Evolutionary conservation across 2,113 vertebrate species (phyloP).

Genomic region (Callionymus lyra): DNA sequence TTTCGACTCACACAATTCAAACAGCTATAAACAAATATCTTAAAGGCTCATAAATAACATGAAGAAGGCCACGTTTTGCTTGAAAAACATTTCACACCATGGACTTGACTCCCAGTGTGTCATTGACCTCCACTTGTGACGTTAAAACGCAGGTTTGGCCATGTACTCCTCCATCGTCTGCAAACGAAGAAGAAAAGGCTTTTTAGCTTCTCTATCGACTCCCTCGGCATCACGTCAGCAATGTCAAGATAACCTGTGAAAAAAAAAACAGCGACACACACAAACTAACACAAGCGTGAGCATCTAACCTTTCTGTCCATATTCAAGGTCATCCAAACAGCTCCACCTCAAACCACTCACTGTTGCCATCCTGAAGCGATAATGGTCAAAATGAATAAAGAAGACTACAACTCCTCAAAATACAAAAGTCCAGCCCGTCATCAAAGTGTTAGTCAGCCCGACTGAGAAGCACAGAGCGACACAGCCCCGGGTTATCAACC

Average conservation of each 20-base stretch:
- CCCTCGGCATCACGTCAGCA: conserved; percentile 29
- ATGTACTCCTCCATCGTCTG: conserved; percentile 75
- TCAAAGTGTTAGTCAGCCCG: conserved; percentile 48
- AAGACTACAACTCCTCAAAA: conserved; percentile 36
- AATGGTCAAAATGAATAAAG: conserved; percentile 58
- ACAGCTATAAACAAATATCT: too few species aligned
- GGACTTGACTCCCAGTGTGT: too few species aligned
- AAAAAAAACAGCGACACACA: conserved; percentile 37
- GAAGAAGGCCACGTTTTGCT: conserved; percentile 4
- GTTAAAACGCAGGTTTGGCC: conserved; percentile 72
- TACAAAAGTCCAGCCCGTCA: conserved; percentile 24
- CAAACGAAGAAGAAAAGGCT: conserved; percentile 6
- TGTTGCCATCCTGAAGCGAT: conserved; percentile 64
- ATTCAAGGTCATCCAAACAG: conserved; percentile 69
- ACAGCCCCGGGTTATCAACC: conserved; percentile 33
- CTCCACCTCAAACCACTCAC: conserved; percentile 68
- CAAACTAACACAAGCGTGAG: conserved; percentile 54
- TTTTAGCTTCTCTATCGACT: conserved; percentile 1
- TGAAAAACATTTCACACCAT: conserved; percentile 6
- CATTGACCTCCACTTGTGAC: not conserved
- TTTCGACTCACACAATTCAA: too few species aligned
- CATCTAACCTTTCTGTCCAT: conserved; percentile 69
- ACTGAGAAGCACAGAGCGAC: conserved; percentile 31
- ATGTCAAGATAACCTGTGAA: conserved; percentile 21
- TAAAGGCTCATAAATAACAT: not conserved